phyloP scores from a whole-genome alignment of 2,888 invertebrate species.

The Leucophenga maculata region DNA sequence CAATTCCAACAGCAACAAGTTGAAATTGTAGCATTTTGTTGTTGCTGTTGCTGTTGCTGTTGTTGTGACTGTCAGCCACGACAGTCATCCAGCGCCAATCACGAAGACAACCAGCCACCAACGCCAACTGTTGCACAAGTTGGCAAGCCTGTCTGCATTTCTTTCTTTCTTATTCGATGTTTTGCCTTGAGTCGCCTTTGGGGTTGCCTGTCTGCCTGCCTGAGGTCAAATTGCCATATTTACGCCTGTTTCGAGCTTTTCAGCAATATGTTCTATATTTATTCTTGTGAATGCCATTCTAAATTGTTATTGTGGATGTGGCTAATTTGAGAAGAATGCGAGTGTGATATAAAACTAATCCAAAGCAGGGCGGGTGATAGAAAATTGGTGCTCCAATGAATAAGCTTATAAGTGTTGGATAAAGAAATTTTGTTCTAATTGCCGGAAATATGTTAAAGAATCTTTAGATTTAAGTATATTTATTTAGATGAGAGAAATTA shows the following conservation, averaged over 20 bases:
- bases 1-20: constrained; percentile 54
- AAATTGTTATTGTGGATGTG: no score
- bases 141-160: constrained; percentile 34
- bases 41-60: constrained; percentile 10
- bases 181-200: constrained; percentile 37
- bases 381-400: no score
- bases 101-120: constrained; percentile 27
- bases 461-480: no score
- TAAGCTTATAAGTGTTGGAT: no score
- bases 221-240: constrained; percentile 50
- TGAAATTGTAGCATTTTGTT: constrained; percentile 8
- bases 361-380: no score
- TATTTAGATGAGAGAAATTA: no score
- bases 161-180: constrained; percentile 25
- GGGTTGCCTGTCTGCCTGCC: constrained; percentile 44
- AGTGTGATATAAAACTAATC: no score
- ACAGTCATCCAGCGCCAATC: constrained; percentile 7
- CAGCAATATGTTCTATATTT: constrained; percentile 63
- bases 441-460: no score
- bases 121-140: constrained; percentile 55
- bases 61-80: background rate
- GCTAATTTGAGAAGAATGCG: no score
- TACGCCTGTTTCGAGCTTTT: constrained; percentile 57
- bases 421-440: no score
- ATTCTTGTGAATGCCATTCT: background rate